phyloP scores from a whole-genome alignment of 2,888 invertebrate species.

The Terebella lapidaria region DNA sequence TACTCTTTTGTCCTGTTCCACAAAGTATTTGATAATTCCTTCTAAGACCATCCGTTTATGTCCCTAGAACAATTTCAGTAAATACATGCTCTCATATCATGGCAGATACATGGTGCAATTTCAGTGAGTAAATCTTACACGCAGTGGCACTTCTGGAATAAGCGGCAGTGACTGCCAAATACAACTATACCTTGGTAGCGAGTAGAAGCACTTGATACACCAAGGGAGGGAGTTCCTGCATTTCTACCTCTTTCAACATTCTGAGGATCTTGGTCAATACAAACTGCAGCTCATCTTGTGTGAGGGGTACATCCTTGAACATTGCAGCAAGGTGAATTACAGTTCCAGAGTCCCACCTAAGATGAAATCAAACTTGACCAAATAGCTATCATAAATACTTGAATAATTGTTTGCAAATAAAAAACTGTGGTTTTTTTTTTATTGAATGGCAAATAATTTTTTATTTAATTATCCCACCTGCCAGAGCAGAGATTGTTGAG shows the following conservation, averaged over 20 bases:
- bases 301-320: constrained; percentile 47
- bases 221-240: constrained; percentile 49
- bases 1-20: not conserved
- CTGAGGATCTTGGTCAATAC: constrained; percentile 47
- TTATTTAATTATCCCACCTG: constrained; percentile 39
- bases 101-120: no score
- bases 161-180: no score
- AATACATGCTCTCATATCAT: no score
- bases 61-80: constrained; percentile 40
- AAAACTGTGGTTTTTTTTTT: not conserved
- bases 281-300: constrained; percentile 44
- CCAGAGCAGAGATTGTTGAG: constrained; percentile 47
- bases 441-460: no score
- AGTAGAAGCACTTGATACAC: constrained; percentile 51
- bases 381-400: not conserved
- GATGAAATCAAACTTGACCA: not conserved
- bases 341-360: constrained; percentile 42
- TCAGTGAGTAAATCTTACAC: no score
- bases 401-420: not conserved
- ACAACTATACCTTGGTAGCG: constrained; percentile 48
- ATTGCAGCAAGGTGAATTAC: constrained; percentile 45
- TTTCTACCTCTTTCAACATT: constrained; percentile 41
- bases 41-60: constrained; percentile 45
- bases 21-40: constrained; percentile 44
- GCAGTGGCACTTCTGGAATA: no score